These are phyloP conservation scores for Tolypeutes matacus DNA, from an alignment of 2,797 vertebrate species.

Conservation along the genomic window DNA sequence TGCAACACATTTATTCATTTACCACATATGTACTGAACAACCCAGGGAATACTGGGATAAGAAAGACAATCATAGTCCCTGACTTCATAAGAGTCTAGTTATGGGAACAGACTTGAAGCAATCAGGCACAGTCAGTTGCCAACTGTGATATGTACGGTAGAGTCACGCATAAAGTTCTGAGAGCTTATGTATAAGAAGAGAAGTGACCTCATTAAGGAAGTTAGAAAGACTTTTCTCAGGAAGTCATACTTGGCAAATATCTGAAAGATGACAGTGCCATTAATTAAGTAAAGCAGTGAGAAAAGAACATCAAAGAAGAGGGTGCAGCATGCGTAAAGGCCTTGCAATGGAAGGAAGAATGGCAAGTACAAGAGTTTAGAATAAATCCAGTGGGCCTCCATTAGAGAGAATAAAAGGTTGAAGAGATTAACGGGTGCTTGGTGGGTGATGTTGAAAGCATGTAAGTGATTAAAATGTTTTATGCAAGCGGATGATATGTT, in stretches of 20 bases:
- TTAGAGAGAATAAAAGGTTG: background rate
- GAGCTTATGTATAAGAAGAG: background rate
- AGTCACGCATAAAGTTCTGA: background rate
- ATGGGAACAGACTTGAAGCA: background rate
- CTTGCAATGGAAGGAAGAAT: background rate
- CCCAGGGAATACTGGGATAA: background rate
- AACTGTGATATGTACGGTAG: background rate
- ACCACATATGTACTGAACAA: background rate
- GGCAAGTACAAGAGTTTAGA: background rate
- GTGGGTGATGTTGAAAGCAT: background rate
- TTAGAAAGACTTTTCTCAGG: background rate
- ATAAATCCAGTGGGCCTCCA: background rate
- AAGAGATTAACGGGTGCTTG: background rate
- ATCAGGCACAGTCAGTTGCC: background rate
- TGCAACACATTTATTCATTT: background rate
- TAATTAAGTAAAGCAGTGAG: background rate
- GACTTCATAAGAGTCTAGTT: background rate
- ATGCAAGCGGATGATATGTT: no score
- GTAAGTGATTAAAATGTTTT: background rate
- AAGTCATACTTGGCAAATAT: background rate
- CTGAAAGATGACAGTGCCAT: background rate
- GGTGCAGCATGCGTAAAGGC: background rate
- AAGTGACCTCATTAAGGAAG: background rate
- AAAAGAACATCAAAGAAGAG: background rate
- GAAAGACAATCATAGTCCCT: background rate